A percentile compares a stretch with the other conserved stretches of the same genome.
Evolutionary conservation across 2,113 vertebrate genomes (phyloP).

Genomic region (Etheostoma spectabile): DNA sequence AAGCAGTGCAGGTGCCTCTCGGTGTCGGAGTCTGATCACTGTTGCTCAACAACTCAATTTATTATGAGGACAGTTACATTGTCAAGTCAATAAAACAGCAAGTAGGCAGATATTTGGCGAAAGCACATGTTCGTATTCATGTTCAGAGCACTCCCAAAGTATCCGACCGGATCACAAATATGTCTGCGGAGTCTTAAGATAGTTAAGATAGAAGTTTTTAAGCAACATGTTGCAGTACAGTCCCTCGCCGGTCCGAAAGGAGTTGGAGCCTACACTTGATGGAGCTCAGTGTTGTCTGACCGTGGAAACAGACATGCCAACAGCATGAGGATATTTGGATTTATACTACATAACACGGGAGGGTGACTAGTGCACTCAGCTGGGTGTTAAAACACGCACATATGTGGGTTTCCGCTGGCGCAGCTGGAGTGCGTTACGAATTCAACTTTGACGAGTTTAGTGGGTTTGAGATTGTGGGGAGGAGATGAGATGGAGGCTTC

Average conservation of each 20-base stretch:
- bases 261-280: background rate
- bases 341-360: background rate
- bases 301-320: too few species aligned
- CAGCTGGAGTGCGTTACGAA: background rate
- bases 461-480: background rate
- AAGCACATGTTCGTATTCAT: conserved; percentile 5
- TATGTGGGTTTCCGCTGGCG: background rate
- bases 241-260: conserved; percentile 6
- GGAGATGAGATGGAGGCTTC: background rate
- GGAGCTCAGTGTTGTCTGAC: background rate
- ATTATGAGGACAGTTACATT: conserved; percentile 5
- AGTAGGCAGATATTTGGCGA: background rate
- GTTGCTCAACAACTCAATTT: conserved; percentile 37
- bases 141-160: background rate
- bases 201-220: conserved; percentile 58
- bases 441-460: conserved; percentile 18
- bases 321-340: background rate
- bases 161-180: background rate
- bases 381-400: background rate
- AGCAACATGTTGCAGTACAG: conserved; percentile 75
- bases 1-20: conserved; percentile 11
- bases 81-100: background rate
- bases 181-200: background rate
- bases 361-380: conserved; percentile 7
- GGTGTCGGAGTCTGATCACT: background rate